Conservation (phyloP, 23 tunicate genomes). For the Styela clava region DNA sequence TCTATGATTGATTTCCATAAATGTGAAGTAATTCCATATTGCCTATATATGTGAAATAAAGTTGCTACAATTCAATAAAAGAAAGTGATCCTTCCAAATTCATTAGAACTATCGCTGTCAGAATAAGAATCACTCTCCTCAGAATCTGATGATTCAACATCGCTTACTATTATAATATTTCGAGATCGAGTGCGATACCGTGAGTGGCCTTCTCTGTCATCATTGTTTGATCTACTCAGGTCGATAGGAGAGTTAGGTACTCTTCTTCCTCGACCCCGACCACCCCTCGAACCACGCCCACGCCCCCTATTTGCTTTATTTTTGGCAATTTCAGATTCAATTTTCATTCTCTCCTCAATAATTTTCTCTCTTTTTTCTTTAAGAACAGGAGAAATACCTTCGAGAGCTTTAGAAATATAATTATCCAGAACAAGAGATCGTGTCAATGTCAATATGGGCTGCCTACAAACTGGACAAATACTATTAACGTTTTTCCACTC, state of each 20-base stretch:
- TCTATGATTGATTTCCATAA: no score
- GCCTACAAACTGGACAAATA: slow-evolving; percentile 34
- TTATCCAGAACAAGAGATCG: slow-evolving; percentile 39
- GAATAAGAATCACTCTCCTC: neutral
- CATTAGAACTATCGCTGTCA: neutral
- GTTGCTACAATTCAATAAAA: no score
- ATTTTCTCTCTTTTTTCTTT: neutral
- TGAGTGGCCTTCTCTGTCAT: neutral
- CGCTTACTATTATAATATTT: neutral
- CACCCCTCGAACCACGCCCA: neutral
- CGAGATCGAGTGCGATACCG: neutral
- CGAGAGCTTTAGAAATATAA: slow-evolving; percentile 30
- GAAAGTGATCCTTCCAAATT: no score
- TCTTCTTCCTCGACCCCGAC: neutral
- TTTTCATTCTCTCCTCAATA: slow-evolving; percentile 2
- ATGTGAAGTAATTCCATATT: no score
- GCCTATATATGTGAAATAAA: no score
- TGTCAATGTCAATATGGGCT: neutral
- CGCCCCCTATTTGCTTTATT: neutral
- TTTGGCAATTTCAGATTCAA: neutral
- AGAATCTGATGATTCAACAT: neutral
- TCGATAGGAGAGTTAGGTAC: neutral
- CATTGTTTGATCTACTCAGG: neutral
- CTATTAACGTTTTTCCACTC: slow-evolving; percentile 20
- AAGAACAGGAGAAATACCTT: neutral